Evolutionary conservation across 2,113 vertebrate species (phyloP), one percentile per base, ranked within the genome.

Genomic region (Australoheros scitulus): DNA sequence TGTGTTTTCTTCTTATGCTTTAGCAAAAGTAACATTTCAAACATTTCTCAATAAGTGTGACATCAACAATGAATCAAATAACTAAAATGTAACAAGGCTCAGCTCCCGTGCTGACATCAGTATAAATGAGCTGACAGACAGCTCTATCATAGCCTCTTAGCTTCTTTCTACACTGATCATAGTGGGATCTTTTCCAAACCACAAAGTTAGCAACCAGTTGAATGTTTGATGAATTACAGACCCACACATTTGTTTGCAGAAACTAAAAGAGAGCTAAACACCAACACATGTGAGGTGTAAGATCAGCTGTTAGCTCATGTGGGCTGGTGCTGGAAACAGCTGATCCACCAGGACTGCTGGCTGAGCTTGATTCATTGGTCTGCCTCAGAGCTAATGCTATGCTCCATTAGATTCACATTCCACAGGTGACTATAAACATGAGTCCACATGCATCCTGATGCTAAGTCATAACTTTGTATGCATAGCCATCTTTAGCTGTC

Each of bases 1-100:
- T 82, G 60, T 32, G 26, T 86, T 87, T 87, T 65, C 20, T 60
- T 77, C 20, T 60, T 77, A 15, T n/a, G 34, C 58, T 79, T 77
- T 43, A 13, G 36, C 38, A 79, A 17, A 43, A n/a, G 56, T 88
- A 78, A n/a, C n/a, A n/a, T n/a, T n/a, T 24, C 11, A 11, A 29
- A 9, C 10, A 72, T 77, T 61, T 64, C 76, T 79, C 75, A 36
- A 1, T 17, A 75, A 18, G 22, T 55, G 11, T 36, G 79, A 77
- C 43, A 55, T 60, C 11, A 43, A 15, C 11, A 63, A 79, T 83
- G 14, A 63, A 55, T 89, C 61, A 74, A 38, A 64, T 60, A 20
- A 61, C 15, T 57, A 18, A 24, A 55, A 59, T 8, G 24, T 63
- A 74, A 65, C 58, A 47, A 36, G 11, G 24, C 47, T 77, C 43